Evolutionary conservation across 2,888 invertebrate species (phyloP), one percentile per base, ranked within the genome.

Genomic region (Lydus trimaculatus): DNA sequence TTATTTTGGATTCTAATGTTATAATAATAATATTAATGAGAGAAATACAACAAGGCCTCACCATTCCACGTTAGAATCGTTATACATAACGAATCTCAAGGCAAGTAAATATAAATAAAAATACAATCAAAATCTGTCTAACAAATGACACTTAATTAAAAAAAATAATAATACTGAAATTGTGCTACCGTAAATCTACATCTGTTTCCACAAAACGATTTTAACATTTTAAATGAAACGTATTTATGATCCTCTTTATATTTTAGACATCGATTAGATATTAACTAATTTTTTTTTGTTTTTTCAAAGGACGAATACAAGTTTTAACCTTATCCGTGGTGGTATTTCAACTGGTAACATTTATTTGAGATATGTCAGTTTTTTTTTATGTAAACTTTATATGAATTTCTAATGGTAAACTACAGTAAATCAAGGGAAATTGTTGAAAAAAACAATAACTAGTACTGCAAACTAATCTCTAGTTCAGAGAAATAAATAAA

Each of bases 21-120:
- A 67, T 75, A 75, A 75, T 73, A 9, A 75, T 73, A 43, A 69
- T 72, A 74, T 77, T 78, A 78, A 75, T 82, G 78, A 80, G 79
- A 80, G 77, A 80, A 77, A 78, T 75, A 80, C 75, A 81, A 81
- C 82, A 82, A 83, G 82, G 83, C 83, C 83, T 81, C 83, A 78
- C 79, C 82, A 79, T 81, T 82, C 81, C 81, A 81, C 78, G 78
- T 81, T 79, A 79, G 76, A 79, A 78, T 78, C 67, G 74, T 71
- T 52, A 73, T n/a, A n/a, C 70, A 64, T 66, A 56, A 61, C 31
- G 63, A 36, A 58, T 61, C 58, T 20, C 62, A 66, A 66, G 58
- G 61, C 31, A 33, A 36, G 36, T 60, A 36, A 36, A 33, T 31
- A 25, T 28, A 60, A 2, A 9, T n/a, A n/a, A n/a, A 33, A 13